Conservation (phyloP, 2,113 vertebrate genomes). For the Lophotis ruficrista region DNA sequence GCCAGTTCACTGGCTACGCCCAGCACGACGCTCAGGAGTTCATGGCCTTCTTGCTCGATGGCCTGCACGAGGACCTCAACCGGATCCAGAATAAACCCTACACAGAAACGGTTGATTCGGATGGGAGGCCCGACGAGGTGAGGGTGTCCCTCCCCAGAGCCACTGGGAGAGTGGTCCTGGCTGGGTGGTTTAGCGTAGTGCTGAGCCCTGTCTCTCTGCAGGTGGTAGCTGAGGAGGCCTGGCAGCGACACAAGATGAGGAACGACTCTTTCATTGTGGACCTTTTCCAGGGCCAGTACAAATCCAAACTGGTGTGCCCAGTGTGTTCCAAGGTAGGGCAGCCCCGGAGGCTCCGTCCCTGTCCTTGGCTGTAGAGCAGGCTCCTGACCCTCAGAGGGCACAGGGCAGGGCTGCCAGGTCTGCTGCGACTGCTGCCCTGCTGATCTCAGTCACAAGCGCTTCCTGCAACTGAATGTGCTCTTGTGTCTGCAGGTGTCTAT, state of each 20-base stretch:
- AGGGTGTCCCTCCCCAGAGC: not conserved
- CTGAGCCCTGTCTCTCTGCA: slow-evolving; percentile 57
- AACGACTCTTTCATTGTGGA: slow-evolving; percentile 98
- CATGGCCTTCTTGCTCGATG: slow-evolving; percentile 97
- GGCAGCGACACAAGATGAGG: slow-evolving; percentile 98
- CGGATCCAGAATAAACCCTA: slow-evolving; percentile 98
- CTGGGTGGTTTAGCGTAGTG: not conserved
- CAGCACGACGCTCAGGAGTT: slow-evolving; percentile 99
- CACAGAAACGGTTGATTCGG: slow-evolving; percentile 94
- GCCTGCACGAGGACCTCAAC: slow-evolving; percentile 97
- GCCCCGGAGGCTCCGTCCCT: not conserved
- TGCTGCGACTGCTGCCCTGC: not conserved
- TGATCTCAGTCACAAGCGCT: not conserved
- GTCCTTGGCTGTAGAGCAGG: not conserved
- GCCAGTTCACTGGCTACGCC: slow-evolving; percentile 97
- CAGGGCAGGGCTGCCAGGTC: not conserved
- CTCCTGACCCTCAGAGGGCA: not conserved
- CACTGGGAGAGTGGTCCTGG: not conserved
- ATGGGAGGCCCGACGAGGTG: slow-evolving; percentile 94
- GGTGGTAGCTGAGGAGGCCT: slow-evolving; percentile 97
- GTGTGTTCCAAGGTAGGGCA: slow-evolving; percentile 91
- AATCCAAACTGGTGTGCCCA: slow-evolving; percentile 97
- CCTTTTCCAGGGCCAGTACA: slow-evolving; percentile 98
- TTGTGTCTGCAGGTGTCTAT: slow-evolving; percentile 88
- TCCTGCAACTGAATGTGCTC: not conserved